Percentiles rank a stretch among this genome's conserved stretches.
These are phyloP conservation scores for Caerostris darwini DNA, from an alignment of 1,140 invertebrate species.

Conservation along the genomic window DNA sequence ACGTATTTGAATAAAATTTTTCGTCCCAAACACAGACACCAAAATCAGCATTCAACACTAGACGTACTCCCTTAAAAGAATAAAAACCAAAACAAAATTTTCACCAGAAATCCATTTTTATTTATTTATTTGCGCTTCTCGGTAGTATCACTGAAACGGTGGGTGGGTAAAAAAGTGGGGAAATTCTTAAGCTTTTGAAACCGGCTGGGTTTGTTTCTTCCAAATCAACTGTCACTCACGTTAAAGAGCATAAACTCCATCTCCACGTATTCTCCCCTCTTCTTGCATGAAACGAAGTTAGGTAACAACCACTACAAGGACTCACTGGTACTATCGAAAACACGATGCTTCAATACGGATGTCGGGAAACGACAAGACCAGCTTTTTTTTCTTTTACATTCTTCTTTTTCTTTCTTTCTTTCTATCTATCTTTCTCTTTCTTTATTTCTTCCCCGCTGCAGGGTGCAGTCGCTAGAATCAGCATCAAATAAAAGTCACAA, in stretches of 20 bases:
- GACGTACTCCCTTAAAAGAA: slow-evolving; percentile 60
- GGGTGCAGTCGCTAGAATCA: slow-evolving; percentile 60
- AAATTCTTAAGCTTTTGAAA: slow-evolving; percentile 54
- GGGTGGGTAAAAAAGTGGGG: background rate
- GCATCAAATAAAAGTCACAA: slow-evolving; percentile 73
- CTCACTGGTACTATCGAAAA: slow-evolving; percentile 65
- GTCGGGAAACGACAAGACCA: slow-evolving; percentile 18
- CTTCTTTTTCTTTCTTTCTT: slow-evolving; percentile 34
- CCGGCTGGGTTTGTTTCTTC: slow-evolving; percentile 69
- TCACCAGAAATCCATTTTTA: slow-evolving; percentile 65
- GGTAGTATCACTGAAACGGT: background rate
- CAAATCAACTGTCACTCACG: slow-evolving; percentile 77
- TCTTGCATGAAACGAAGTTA: slow-evolving; percentile 74
- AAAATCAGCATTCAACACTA: slow-evolving; percentile 70
- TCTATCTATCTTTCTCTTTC: slow-evolving; percentile 5
- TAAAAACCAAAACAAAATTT: slow-evolving; percentile 68
- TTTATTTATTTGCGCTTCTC: slow-evolving; percentile 71
- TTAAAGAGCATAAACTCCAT: slow-evolving; percentile 71
- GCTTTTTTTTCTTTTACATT: slow-evolving; percentile 11
- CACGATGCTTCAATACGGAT: slow-evolving; percentile 62
- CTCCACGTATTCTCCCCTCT: slow-evolving; percentile 37
- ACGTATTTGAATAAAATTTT: slow-evolving; percentile 54
- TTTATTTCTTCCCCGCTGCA: slow-evolving; percentile 32
- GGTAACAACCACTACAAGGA: slow-evolving; percentile 74
- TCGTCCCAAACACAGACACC: slow-evolving; percentile 48